Evolutionary conservation across 1,140 invertebrate genomes (phyloP), one percentile per base, ranked within the genome.

Genomic region (Lordiphosa collinella): DNA sequence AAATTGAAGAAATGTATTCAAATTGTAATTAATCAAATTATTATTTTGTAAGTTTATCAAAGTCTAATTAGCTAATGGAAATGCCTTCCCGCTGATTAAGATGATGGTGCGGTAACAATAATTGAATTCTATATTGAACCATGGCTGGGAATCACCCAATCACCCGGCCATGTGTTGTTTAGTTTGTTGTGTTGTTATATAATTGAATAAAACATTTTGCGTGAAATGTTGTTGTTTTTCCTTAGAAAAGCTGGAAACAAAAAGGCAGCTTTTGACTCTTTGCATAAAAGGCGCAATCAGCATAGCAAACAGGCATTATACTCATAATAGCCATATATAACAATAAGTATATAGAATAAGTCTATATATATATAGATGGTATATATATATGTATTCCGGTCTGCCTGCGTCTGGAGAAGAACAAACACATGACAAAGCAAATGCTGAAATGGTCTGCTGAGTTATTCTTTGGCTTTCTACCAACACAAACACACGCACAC

Each of bases 251-350:
- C 29, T 34, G 13, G 41, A 22, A 13, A 8, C 7, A 44, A 32
- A 47, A 14, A 14, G 12, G 13, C 11, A 16, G 36, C 36, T 25
- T 52, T 52, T 34, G 34, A 22, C 32, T 38, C 25, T 38, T 18
- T 11, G 59, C 55, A 79, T 68, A 79, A 79, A 68, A 78, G 70
- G 60, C 56, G 53, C 60, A 79, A 71, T 82, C 65, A 80, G 70
- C 76, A 71, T 63, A 65, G 61, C 70, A 74, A 74, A 80, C 65
- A 69, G 52, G 51, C 63, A 70, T 63, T 72, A 78, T 78, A 64
- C 56, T 62, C 59, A 68, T 67, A 62, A 75, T 60, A 62, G 55
- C 38, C 61, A 49, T 51, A 66, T 71, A 64, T 53, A 53, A 36
- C 16, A 32, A 53, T 31, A 36, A 36, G 49, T 35, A 38, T 38